Conservation (phyloP, 2,113 vertebrate species). For the Neogobius melanostomus region DNA sequence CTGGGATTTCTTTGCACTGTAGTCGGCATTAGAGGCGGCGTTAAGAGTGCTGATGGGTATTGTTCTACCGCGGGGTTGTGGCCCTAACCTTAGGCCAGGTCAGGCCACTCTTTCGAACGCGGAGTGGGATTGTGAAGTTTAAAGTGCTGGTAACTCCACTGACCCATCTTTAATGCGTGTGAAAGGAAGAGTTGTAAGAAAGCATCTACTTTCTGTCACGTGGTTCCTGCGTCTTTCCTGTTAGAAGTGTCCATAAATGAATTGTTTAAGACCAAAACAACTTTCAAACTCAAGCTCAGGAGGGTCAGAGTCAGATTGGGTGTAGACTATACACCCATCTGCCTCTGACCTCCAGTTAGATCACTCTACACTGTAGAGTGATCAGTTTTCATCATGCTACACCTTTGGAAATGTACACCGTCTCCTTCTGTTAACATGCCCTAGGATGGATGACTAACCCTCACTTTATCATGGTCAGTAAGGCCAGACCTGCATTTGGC, state of each 20-base stretch:
- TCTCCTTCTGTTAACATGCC: neutral
- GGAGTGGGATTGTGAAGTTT: neutral
- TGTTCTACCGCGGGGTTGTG: conserved; percentile 63
- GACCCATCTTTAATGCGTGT: conserved; percentile 39
- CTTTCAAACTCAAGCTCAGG: no score
- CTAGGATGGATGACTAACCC: neutral
- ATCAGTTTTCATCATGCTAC: neutral
- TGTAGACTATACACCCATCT: no score
- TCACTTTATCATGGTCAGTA: neutral
- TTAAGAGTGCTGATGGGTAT: conserved; percentile 72
- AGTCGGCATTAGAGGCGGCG: conserved; percentile 63
- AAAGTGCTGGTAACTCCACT: conserved; percentile 11
- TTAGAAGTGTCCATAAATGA: no score
- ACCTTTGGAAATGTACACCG: neutral
- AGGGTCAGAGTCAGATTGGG: neutral
- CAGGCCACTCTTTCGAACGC: no score
- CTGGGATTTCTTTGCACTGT: conserved; percentile 57
- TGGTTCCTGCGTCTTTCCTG: no score
- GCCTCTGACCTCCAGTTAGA: no score
- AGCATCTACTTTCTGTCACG: no score
- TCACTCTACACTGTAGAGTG: neutral
- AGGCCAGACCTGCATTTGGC: neutral
- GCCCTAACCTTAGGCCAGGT: conserved; percentile 21
- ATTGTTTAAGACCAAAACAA: neutral
- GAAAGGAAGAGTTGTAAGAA: no score